Percentiles rank a stretch among this genome's conserved stretches.
phyloP scores from a whole-genome alignment of 2,797 vertebrate genomes.

The Molossus alvarezi region DNA sequence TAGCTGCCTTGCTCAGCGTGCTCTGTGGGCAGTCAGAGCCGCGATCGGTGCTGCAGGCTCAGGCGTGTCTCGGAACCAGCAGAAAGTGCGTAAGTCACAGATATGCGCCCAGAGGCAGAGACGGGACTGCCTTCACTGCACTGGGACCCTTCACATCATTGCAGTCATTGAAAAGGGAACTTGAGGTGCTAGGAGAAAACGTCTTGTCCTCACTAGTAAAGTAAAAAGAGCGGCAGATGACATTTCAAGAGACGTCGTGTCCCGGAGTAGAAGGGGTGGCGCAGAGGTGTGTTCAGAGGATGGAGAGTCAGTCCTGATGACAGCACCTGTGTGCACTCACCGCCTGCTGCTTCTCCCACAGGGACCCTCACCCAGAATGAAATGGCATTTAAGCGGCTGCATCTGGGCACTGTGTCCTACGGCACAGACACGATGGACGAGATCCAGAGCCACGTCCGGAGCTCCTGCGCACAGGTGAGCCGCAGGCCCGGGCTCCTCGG shows the following conservation, averaged over 20 bases:
- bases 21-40: not conserved
- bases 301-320: not conserved
- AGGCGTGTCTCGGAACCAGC: not conserved
- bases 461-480: conserved; percentile 94
- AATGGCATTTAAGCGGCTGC: conserved; percentile 97
- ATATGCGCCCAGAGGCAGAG: not conserved
- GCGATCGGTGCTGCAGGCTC: not conserved
- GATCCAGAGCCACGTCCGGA: conserved; percentile 96
- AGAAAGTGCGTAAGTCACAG: too few species aligned
- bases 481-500: not conserved
- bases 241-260: not conserved
- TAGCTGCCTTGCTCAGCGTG: not conserved
- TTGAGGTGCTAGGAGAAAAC: not conserved
- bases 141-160: not conserved
- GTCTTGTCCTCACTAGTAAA: not conserved
- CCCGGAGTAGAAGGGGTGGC: accelerated
- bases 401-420: conserved; percentile 94
- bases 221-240: not conserved
- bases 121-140: not conserved
- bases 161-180: not conserved
- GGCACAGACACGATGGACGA: conserved; percentile 99
- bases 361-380: conserved; percentile 99
- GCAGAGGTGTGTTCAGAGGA: too few species aligned
- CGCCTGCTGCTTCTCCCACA: conserved; percentile 86
- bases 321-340: not conserved